phyloP scores from a whole-genome alignment of 2,888 invertebrate genomes.

The Tetropium fuscum region DNA sequence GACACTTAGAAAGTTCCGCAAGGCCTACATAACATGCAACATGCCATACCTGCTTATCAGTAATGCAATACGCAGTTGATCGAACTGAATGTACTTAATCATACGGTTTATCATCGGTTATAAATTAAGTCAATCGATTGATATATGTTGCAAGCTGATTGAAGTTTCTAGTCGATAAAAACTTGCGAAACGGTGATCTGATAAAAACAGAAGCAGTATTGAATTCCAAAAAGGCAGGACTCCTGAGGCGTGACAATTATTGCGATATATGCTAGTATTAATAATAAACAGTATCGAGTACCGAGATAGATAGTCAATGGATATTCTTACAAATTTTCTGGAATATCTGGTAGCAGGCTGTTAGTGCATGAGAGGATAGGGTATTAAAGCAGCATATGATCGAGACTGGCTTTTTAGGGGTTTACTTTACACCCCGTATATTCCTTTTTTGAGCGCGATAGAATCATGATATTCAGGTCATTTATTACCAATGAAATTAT shows the following conservation, averaged over 20 bases:
- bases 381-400: too few species aligned
- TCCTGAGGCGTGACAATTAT: constrained; percentile 40
- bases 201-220: constrained; percentile 22
- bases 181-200: constrained; percentile 18
- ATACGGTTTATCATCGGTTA: background rate
- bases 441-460: too few species aligned
- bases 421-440: too few species aligned
- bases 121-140: constrained; percentile 3
- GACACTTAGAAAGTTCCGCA: too few species aligned
- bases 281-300: constrained; percentile 24
- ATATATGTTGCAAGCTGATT: background rate
- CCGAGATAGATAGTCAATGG: constrained; percentile 21
- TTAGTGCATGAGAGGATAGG: too few species aligned
- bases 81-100: too few species aligned
- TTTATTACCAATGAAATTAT: too few species aligned
- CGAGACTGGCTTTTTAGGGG: too few species aligned
- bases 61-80: too few species aligned
- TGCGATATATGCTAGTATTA: constrained; percentile 22
- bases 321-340: constrained; percentile 30
- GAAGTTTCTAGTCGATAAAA: constrained; percentile 17
- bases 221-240: constrained; percentile 32
- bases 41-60: too few species aligned
- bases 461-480: too few species aligned
- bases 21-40: too few species aligned
- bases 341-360: constrained; percentile 25